Conservation (phyloP, 2,797 vertebrate species). For the Oreonectes daqikongensis region DNA sequence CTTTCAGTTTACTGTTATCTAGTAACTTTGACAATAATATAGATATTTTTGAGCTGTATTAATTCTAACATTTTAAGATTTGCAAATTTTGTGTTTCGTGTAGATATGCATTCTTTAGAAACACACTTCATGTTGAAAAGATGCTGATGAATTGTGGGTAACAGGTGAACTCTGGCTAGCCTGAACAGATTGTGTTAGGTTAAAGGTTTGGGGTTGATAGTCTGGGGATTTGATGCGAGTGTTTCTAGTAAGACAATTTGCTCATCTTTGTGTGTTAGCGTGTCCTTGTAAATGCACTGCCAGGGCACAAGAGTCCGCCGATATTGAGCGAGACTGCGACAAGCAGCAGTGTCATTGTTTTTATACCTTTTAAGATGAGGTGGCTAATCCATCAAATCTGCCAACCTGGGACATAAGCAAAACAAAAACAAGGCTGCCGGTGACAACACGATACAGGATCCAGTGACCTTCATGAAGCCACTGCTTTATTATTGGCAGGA, state of each 20-base stretch:
- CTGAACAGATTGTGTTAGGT: conserved; percentile 30
- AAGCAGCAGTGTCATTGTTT: conserved; percentile 6
- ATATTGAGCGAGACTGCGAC: conserved; percentile 17
- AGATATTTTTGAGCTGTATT: no score
- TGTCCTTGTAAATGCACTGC: conserved; percentile 33
- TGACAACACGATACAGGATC: neutral
- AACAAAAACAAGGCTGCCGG: neutral
- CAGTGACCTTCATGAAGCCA: conserved; percentile 30
- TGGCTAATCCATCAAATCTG: conserved; percentile 43
- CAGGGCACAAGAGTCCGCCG: neutral
- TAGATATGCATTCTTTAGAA: neutral
- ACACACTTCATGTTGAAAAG: neutral
- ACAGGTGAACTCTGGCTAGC: conserved; percentile 1
- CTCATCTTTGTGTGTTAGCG: conserved; percentile 9
- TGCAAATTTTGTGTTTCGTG: neutral
- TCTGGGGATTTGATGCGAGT: neutral
- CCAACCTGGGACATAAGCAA: conserved; percentile 2
- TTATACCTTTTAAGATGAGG: conserved; percentile 23
- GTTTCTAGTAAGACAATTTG: neutral
- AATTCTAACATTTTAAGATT: neutral
- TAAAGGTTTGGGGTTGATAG: neutral
- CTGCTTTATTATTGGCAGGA: neutral
- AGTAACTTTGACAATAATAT: no score
- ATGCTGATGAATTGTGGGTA: conserved; percentile 5
- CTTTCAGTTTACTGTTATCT: no score